These are phyloP conservation scores for Glaucopsyche alexis DNA, from an alignment of 2,888 invertebrate species.

Conservation along the genomic window DNA sequence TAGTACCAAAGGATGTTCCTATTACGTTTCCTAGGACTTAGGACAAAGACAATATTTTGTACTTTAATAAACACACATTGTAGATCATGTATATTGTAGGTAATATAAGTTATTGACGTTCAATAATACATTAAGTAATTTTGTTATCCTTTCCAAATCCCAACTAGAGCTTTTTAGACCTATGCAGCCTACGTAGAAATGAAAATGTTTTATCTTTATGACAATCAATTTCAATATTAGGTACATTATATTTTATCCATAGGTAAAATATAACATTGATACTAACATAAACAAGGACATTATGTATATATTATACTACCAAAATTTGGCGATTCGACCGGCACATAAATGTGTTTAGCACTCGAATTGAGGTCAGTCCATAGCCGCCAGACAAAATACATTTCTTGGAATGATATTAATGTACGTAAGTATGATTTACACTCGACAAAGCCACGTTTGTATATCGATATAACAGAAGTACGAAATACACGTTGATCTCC, in stretches of 20 bases:
- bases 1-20: not conserved
- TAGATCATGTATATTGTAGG: no score
- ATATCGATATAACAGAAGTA: not conserved
- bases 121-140: no score
- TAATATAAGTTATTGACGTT: no score
- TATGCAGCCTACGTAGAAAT: not conserved
- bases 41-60: not conserved
- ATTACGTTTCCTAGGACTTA: not conserved
- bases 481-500: not conserved
- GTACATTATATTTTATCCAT: not conserved
- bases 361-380: slow-evolving; percentile 23
- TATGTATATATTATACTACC: not conserved
- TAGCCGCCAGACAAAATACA: slow-evolving; percentile 24
- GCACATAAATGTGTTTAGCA: not conserved
- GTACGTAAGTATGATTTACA: not conserved
- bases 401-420: slow-evolving; percentile 9
- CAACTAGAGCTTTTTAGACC: not conserved
- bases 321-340: not conserved
- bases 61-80: not conserved
- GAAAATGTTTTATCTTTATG: not conserved
- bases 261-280: not conserved
- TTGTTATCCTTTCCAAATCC: no score
- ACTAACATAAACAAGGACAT: not conserved
- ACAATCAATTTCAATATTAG: not conserved
- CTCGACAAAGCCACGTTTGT: not conserved